These are phyloP conservation scores for Eledona agricola DNA, from an alignment of 2,888 invertebrate genomes.

Conservation along the genomic window DNA sequence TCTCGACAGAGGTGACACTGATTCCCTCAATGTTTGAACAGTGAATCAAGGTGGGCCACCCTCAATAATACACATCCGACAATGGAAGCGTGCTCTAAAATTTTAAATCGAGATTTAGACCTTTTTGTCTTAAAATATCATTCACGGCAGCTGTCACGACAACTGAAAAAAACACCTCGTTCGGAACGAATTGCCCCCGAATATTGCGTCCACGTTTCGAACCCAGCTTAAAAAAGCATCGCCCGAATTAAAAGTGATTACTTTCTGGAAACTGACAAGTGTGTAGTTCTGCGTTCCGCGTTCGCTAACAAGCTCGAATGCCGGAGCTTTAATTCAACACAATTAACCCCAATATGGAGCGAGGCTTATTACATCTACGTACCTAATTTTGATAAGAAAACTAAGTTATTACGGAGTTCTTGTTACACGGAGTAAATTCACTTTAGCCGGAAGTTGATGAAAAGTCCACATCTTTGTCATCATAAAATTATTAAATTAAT, in stretches of 20 bases:
- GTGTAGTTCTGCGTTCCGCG: not conserved
- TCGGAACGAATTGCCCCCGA: slow-evolving; percentile 18
- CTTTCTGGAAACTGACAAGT: not conserved
- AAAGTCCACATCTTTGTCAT: slow-evolving; percentile 7
- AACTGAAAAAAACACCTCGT: slow-evolving; percentile 23
- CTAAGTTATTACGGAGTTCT: slow-evolving; percentile 11
- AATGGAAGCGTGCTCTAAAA: slow-evolving; percentile 38
- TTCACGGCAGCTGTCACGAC: slow-evolving; percentile 36
- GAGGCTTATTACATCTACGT: slow-evolving; percentile 21
- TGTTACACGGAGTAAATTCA: slow-evolving; percentile 8
- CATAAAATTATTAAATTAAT: slow-evolving; percentile 1
- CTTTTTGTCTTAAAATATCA: slow-evolving; percentile 33
- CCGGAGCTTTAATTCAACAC: slow-evolving; percentile 24
- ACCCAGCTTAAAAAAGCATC: slow-evolving; percentile 10
- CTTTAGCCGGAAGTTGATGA: slow-evolving; percentile 4
- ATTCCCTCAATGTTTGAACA: slow-evolving; percentile 44
- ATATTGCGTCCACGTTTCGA: too few species aligned
- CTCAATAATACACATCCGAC: slow-evolving; percentile 27
- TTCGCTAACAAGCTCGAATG: slow-evolving; percentile 24
- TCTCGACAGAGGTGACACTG: slow-evolving; percentile 39
- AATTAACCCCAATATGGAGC: slow-evolving; percentile 24
- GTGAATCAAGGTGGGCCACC: slow-evolving; percentile 42
- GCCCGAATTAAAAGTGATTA: not conserved
- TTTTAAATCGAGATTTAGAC: slow-evolving; percentile 38
- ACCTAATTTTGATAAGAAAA: slow-evolving; percentile 26